Conservation (phyloP, 2,888 invertebrate species). For the Papilio demoleus region DNA sequence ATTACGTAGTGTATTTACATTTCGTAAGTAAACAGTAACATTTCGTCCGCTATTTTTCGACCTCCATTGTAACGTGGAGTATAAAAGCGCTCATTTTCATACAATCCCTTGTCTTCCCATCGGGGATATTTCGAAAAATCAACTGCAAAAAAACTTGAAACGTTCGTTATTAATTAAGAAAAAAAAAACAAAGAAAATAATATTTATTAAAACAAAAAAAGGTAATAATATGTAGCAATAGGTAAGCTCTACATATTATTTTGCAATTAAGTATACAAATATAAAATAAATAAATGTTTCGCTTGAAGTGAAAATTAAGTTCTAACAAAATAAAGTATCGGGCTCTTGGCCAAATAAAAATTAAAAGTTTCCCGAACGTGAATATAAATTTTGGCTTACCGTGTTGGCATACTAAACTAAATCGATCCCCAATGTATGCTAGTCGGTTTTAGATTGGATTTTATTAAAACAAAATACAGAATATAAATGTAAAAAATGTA, state of each 20-base stretch:
- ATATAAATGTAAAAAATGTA: too few relatives aligned
- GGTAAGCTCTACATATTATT: not conserved
- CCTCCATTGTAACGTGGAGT: slow-evolving; percentile 13
- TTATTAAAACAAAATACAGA: slow-evolving; percentile 1
- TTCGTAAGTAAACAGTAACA: slow-evolving; percentile 3
- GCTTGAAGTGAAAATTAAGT: not conserved
- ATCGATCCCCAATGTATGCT: not conserved
- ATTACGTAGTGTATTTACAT: not conserved
- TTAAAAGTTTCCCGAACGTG: slow-evolving; percentile 2
- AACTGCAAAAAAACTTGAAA: not conserved
- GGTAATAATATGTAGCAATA: too few relatives aligned
- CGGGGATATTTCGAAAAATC: not conserved
- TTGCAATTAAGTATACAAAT: not conserved
- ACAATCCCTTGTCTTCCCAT: slow-evolving; percentile 10
- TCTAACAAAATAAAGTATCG: not conserved
- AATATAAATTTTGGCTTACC: slow-evolving; percentile 1
- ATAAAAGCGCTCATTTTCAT: slow-evolving; percentile 7
- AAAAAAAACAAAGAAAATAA: too few relatives aligned
- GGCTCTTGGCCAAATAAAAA: slow-evolving; percentile 19
- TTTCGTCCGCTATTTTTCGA: slow-evolving; percentile 16
- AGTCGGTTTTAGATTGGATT: slow-evolving; percentile 10
- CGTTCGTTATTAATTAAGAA: not conserved
- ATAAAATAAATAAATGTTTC: not conserved
- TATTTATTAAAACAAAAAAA: too few relatives aligned
- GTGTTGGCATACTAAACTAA: slow-evolving; percentile 5